Conservation (phyloP, 2,888 invertebrate species). For the Acanthoscelides obtectus region DNA sequence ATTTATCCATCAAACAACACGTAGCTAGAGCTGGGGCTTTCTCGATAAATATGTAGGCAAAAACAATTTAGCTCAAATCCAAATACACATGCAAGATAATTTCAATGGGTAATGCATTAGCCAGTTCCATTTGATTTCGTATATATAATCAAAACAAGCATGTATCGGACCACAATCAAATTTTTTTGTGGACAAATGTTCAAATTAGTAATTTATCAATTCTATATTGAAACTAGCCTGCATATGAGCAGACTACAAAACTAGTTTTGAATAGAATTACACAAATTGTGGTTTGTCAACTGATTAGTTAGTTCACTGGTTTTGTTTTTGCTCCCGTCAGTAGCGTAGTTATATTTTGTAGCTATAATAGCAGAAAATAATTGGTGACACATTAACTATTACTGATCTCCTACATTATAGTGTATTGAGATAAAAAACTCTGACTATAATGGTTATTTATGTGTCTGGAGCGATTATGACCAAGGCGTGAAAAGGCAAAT, state of each 20-base stretch:
- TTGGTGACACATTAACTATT: too few relatives aligned
- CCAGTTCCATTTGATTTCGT: neutral
- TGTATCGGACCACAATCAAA: neutral
- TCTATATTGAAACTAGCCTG: neutral
- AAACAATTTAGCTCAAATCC: neutral
- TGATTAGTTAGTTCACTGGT: neutral
- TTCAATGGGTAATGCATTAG: neutral
- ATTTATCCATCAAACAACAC: too few relatives aligned
- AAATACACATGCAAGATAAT: neutral
- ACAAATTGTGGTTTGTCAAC: neutral
- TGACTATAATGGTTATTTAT: too few relatives aligned
- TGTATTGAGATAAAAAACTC: too few relatives aligned
- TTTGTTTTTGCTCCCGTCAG: neutral
- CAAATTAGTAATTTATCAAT: neutral
- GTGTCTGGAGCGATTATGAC: too few relatives aligned
- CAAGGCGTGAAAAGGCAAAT: too few relatives aligned
- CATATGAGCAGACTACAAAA: neutral
- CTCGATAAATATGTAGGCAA: too few relatives aligned
- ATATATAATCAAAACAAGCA: neutral
- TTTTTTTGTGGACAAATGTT: neutral
- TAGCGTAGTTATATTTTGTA: neutral
- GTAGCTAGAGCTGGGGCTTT: too few relatives aligned
- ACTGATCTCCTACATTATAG: too few relatives aligned
- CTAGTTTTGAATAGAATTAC: neutral
- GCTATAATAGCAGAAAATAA: neutral